phyloP scores from a whole-genome alignment of 2,113 vertebrate genomes.

The Sinocyclocheilus rhinocerous region DNA sequence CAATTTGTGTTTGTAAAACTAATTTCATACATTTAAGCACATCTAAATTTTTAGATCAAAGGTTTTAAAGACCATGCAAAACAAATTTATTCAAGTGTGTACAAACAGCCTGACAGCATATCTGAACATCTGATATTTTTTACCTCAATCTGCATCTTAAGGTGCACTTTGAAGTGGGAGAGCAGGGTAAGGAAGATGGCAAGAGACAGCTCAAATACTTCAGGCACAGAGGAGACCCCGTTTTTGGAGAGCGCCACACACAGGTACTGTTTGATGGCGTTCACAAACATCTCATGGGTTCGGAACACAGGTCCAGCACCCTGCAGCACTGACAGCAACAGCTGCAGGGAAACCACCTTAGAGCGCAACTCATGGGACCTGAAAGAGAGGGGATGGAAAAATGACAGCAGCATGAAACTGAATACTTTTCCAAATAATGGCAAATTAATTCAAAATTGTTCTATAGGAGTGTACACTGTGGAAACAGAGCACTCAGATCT shows the following conservation, averaged over 20 bases:
- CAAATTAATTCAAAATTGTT: neutral
- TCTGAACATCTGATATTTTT: neutral
- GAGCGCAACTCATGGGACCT: conserved; percentile 94
- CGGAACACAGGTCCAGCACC: conserved; percentile 93
- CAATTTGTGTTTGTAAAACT: no score
- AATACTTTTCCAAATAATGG: no score
- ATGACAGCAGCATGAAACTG: neutral
- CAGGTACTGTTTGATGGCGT: conserved; percentile 97
- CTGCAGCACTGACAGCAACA: conserved; percentile 93
- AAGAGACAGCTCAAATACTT: conserved; percentile 95
- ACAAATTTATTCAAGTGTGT: neutral
- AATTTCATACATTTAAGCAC: neutral
- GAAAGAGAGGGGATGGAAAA: conserved; percentile 56
- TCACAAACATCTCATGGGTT: conserved; percentile 98
- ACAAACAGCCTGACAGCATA: no score
- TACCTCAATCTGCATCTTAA: conserved; percentile 99
- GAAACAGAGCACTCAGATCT: neutral
- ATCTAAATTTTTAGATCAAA: neutral
- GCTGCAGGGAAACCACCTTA: conserved; percentile 94
- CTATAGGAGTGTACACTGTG: neutral
- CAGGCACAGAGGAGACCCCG: conserved; percentile 95
- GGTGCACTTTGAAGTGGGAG: conserved; percentile 95
- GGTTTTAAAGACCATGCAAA: neutral
- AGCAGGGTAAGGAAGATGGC: conserved; percentile 97
- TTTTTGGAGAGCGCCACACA: conserved; percentile 97